A percentile compares a stretch with the other conserved stretches of the same genome.
phyloP scores from a whole-genome alignment of 2,113 vertebrate genomes.

The Acinonyx jubatus region DNA sequence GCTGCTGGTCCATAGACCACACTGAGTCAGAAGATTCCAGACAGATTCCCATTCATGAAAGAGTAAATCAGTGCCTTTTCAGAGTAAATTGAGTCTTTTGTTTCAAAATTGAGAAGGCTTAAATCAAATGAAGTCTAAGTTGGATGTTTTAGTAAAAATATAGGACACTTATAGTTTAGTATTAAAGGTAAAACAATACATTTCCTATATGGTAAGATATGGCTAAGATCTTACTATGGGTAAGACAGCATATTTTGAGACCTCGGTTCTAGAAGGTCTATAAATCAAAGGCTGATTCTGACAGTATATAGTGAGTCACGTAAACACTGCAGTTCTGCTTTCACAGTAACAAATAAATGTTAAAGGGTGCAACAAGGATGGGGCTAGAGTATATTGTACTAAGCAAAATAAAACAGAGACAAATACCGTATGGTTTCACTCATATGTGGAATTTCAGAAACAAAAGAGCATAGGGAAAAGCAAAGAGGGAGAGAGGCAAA shows the following conservation, averaged over 20 bases:
- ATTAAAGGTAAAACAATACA: neutral
- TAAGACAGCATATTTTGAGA: neutral
- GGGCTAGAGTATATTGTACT: neutral
- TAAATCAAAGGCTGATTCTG: neutral
- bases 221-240: neutral
- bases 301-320: neutral
- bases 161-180: neutral
- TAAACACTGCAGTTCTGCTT: neutral
- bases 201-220: neutral
- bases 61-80: neutral
- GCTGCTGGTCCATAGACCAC: neutral
- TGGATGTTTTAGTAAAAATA: conserved; percentile 20
- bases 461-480: neutral
- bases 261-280: neutral
- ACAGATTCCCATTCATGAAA: neutral
- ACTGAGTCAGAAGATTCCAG: neutral
- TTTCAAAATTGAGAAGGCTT: conserved; percentile 11
- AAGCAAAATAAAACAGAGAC: neutral
- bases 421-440: neutral
- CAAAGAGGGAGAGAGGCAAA: neutral
- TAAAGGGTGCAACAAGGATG: neutral
- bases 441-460: neutral
- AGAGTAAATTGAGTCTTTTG: neutral
- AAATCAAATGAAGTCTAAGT: neutral
- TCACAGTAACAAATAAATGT: neutral